Conservation (phyloP, 2,113 vertebrate species). For the Syrrhaptes paradoxus region DNA sequence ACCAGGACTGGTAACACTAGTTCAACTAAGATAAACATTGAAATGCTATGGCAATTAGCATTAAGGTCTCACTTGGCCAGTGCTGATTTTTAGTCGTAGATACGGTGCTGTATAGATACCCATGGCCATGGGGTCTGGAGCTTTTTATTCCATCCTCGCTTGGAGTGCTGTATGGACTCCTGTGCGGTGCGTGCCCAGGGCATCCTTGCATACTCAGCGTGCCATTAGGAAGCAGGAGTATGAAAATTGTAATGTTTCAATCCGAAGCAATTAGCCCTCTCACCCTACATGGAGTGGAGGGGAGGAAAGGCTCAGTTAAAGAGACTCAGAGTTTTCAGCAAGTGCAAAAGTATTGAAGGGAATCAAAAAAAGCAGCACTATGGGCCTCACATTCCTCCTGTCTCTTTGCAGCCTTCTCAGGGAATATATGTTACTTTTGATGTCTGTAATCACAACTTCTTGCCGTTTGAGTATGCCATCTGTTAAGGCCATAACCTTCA, state of each 20-base stretch:
- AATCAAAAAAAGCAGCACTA: slow-evolving; percentile 29
- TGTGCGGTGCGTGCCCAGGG: not conserved
- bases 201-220: not conserved
- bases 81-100: slow-evolving; percentile 28
- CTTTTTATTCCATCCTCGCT: not conserved
- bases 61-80: slow-evolving; percentile 40
- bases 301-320: slow-evolving; percentile 54
- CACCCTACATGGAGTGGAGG: not conserved
- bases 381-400: slow-evolving; percentile 10
- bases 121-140: not conserved
- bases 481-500: not conserved
- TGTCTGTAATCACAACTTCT: slow-evolving; percentile 1
- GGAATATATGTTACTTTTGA: slow-evolving; percentile 25
- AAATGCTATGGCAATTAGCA: slow-evolving; percentile 41
- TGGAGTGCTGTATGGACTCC: not conserved
- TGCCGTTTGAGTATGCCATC: not conserved
- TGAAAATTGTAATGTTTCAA: not conserved
- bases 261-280: slow-evolving; percentile 35
- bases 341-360: slow-evolving; percentile 21
- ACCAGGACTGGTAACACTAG: slow-evolving; percentile 29
- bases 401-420: slow-evolving; percentile 29
- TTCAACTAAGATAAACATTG: slow-evolving; percentile 58
- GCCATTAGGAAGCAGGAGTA: not conserved
- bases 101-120: not conserved
- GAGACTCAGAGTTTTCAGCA: not conserved